phyloP scores from a whole-genome alignment of 1,140 invertebrate genomes.

The Drosophila nigrodunni region DNA sequence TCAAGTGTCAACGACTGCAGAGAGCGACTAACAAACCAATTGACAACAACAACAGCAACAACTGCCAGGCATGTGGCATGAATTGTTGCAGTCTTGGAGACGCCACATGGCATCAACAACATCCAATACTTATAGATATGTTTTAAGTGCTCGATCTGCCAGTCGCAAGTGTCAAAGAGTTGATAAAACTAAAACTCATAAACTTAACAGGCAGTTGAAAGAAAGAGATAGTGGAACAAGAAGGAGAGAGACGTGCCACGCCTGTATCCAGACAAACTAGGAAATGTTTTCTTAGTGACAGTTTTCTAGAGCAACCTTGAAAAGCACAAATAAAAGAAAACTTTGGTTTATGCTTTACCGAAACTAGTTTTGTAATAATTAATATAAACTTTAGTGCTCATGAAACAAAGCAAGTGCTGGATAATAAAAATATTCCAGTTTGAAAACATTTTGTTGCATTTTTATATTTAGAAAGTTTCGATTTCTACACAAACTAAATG shows the following conservation, averaged over 20 bases:
- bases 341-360: neutral
- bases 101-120: conserved; percentile 57
- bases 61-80: conserved; percentile 47
- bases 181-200: conserved; percentile 67
- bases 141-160: conserved; percentile 58
- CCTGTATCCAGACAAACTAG: conserved; percentile 15
- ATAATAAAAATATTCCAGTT: conserved; percentile 1
- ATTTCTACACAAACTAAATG: neutral
- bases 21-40: conserved; percentile 74
- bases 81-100: conserved; percentile 28
- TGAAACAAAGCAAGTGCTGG: neutral
- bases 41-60: conserved; percentile 51
- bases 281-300: conserved; percentile 21
- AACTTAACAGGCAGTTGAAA: conserved; percentile 28
- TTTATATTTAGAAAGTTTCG: neutral
- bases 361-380: neutral
- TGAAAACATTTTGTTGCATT: neutral
- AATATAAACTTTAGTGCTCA: neutral
- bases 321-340: conserved; percentile 2
- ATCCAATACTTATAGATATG: conserved; percentile 48
- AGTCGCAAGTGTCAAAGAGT: conserved; percentile 66
- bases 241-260: neutral
- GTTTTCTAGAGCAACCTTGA: conserved; percentile 36
- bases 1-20: conserved; percentile 77
- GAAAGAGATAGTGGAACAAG: no score